Percentiles rank a stretch among this genome's conserved stretches.
These are phyloP conservation scores for Mystacides longicornis DNA, from an alignment of 2,888 invertebrate species.

Conservation along the genomic window DNA sequence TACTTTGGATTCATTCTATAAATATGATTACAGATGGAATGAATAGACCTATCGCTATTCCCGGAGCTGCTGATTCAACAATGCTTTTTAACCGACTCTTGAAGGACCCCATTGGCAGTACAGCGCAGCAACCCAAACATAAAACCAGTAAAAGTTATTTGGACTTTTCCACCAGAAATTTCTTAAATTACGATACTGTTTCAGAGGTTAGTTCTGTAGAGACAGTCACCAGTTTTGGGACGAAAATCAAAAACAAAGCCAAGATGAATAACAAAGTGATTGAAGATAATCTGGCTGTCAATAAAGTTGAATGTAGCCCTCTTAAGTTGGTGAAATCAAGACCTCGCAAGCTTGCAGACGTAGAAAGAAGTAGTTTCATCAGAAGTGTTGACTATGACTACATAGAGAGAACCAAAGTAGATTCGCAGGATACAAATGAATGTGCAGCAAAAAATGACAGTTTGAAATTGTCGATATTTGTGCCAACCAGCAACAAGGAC, in stretches of 20 bases:
- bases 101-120: conserved; percentile 18
- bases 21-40: background rate
- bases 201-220: conserved; percentile 38
- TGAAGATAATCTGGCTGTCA: conserved; percentile 34
- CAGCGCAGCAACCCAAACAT: background rate
- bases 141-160: conserved; percentile 1
- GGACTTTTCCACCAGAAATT: conserved; percentile 7
- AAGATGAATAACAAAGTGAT: conserved; percentile 37
- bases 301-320: conserved; percentile 26
- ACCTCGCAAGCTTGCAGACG: conserved; percentile 1
- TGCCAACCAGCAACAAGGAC: conserved; percentile 23
- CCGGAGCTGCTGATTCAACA: conserved; percentile 21
- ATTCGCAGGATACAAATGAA: background rate
- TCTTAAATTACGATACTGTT: conserved; percentile 15
- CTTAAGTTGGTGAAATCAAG: conserved; percentile 17
- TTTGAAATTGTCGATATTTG: conserved; percentile 18
- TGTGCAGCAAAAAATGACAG: conserved; percentile 2
- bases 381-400: background rate
- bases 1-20: no score
- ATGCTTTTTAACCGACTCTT: conserved; percentile 22
- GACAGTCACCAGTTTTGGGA: conserved; percentile 45
- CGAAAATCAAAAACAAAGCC: conserved; percentile 47
- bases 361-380: conserved; percentile 10
- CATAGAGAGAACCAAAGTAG: background rate
- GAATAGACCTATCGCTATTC: conserved; percentile 8